Conservation (phyloP, 2,113 vertebrate species). For the Maccullochella peelii region DNA sequence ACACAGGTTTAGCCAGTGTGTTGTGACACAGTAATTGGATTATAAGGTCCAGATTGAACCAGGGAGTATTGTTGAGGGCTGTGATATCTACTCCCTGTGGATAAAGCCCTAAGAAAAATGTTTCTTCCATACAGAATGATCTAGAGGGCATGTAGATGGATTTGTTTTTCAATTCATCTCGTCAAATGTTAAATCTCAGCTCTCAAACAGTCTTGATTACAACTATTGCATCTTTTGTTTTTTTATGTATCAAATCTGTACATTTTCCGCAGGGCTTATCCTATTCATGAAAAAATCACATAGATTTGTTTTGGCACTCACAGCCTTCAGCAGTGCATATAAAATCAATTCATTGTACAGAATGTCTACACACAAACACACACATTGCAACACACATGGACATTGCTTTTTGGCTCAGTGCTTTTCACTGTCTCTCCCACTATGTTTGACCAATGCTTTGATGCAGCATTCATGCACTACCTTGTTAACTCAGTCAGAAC, state of each 20-base stretch:
- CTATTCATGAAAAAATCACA: constrained; percentile 68
- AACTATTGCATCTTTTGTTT: constrained; percentile 52
- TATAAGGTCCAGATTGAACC: constrained; percentile 70
- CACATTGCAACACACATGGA: constrained; percentile 57
- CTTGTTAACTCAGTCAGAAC: constrained; percentile 66
- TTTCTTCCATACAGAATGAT: constrained; percentile 47
- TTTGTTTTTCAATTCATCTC: constrained; percentile 39
- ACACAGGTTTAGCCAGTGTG: constrained; percentile 71
- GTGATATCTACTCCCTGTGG: constrained; percentile 66
- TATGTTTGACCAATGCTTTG: constrained; percentile 52
- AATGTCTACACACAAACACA: constrained; percentile 61
- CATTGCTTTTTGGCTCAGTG: constrained; percentile 72
- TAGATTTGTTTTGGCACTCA: constrained; percentile 77
- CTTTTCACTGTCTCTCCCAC: constrained; percentile 48
- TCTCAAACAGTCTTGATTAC: constrained; percentile 55
- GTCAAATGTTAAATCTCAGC: constrained; percentile 62
- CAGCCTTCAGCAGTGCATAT: constrained; percentile 77
- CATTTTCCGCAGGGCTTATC: constrained; percentile 72
- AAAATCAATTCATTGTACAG: constrained; percentile 76
- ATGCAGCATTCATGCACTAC: constrained; percentile 44
- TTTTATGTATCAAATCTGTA: constrained; percentile 68
- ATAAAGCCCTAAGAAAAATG: constrained; percentile 61
- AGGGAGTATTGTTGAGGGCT: constrained; percentile 54
- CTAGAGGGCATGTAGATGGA: constrained; percentile 40
- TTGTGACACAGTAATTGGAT: constrained; percentile 78